Evolutionary conservation across 2,113 vertebrate species (phyloP).

Genomic region (Anser brachyrhynchus): DNA sequence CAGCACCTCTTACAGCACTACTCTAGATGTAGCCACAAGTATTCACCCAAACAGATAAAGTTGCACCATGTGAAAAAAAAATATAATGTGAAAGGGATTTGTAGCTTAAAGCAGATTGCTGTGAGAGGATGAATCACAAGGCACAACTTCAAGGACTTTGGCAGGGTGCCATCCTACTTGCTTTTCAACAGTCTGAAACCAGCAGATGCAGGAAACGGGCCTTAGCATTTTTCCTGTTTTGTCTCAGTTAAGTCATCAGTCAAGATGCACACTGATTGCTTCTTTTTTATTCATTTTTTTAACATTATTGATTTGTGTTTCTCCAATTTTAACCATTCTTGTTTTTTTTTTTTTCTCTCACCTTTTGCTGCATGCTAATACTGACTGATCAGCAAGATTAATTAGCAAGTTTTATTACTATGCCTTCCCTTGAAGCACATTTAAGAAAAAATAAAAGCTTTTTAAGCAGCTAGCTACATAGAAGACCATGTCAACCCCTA

Average conservation of each 20-base stretch:
- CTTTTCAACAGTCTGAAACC: not conserved
- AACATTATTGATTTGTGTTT: not conserved
- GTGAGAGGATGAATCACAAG: not conserved
- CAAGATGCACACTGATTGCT: not conserved
- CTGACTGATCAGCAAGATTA: not conserved
- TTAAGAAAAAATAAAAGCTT: not conserved
- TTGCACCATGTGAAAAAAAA: not conserved
- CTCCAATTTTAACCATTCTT: not conserved
- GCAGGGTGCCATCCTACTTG: not conserved
- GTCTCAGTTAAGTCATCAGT: not conserved
- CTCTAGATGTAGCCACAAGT: not conserved
- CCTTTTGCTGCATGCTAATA: not conserved
- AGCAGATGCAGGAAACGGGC: accelerated
- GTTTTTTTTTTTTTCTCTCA: not conserved
- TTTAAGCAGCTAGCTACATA: not conserved
- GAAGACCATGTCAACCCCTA: not conserved
- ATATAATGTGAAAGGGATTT: accelerated
- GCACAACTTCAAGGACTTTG: not conserved
- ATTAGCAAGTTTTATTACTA: not conserved
- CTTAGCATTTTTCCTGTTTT: not conserved
- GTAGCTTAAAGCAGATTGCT: not conserved
- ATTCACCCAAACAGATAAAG: not conserved
- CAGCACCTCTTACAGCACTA: not conserved
- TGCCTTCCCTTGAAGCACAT: not conserved
- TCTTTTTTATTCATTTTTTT: not conserved